Evolutionary conservation across 2,113 vertebrate species (phyloP).

Genomic region (Ranitomeya variabilis): DNA sequence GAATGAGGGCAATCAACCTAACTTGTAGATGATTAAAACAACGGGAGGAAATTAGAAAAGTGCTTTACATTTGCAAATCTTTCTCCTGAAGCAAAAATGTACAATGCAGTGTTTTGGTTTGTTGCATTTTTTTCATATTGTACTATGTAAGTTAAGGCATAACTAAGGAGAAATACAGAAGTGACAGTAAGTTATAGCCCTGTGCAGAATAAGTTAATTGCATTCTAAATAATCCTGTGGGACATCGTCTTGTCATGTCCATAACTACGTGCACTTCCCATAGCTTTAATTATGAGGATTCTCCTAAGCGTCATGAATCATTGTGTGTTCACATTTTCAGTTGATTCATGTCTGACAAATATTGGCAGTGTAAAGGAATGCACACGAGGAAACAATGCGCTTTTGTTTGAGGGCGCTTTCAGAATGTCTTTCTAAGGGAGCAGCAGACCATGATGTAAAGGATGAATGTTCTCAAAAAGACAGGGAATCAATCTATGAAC

Average conservation of each 20-base stretch:
- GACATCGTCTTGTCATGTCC: background rate
- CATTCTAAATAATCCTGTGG: background rate
- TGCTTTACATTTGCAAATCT: too few species aligned
- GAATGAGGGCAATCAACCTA: too few species aligned
- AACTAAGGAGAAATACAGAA: background rate
- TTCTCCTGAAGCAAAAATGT: too few species aligned
- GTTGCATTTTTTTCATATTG: background rate
- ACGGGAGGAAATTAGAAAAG: too few species aligned
- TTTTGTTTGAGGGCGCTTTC: background rate
- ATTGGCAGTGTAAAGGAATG: constrained; percentile 20
- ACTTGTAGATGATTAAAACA: too few species aligned
- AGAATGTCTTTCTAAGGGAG: constrained; percentile 27
- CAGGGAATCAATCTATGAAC: constrained; percentile 21
- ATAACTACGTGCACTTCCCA: background rate
- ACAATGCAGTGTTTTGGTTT: too few species aligned
- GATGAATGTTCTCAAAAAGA: constrained; percentile 31
- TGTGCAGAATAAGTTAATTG: background rate
- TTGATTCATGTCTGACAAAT: constrained; percentile 17
- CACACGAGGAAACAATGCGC: constrained; percentile 11
- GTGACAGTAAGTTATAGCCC: background rate
- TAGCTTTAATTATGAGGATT: background rate
- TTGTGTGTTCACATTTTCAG: background rate
- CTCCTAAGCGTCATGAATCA: background rate
- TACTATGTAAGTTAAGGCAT: background rate
- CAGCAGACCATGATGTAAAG: constrained; percentile 42